These are phyloP conservation scores for Atractosteus spatula DNA, from an alignment of 2,113 vertebrate genomes.

Conservation along the genomic window DNA sequence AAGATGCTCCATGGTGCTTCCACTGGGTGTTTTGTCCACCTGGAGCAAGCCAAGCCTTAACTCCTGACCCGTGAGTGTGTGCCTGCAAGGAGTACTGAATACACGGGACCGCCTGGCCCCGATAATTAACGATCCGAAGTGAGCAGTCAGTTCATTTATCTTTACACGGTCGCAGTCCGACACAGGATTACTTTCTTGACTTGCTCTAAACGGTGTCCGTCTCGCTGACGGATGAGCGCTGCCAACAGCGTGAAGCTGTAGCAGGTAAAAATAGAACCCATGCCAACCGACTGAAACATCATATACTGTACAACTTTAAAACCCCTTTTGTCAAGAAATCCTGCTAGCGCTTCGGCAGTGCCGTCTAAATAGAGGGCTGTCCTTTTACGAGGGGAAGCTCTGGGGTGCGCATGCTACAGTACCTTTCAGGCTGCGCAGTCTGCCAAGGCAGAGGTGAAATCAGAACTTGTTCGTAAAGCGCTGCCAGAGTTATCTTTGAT, in stretches of 20 bases:
- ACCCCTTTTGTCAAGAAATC: not conserved
- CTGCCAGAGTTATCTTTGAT: slow-evolving; percentile 8
- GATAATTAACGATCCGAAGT: slow-evolving; percentile 38
- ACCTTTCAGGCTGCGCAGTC: not conserved
- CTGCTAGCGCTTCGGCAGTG: not conserved
- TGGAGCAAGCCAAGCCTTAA: too few species aligned
- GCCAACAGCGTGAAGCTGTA: slow-evolving; percentile 43
- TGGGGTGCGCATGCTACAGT: not conserved
- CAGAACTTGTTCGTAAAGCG: not conserved
- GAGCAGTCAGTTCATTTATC: slow-evolving; percentile 38
- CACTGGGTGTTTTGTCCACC: too few species aligned
- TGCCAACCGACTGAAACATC: not conserved
- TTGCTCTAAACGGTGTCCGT: slow-evolving; percentile 27
- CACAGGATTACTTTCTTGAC: slow-evolving; percentile 23
- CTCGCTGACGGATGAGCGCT: slow-evolving; percentile 47
- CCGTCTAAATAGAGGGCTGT: not conserved
- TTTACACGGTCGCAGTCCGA: slow-evolving; percentile 30
- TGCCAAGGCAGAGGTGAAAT: not conserved
- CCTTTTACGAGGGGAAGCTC: not conserved
- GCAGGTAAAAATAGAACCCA: slow-evolving; percentile 22
- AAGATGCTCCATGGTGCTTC: not conserved
- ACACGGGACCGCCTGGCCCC: not conserved
- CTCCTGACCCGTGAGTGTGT: not conserved
- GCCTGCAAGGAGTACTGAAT: not conserved
- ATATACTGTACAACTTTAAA: too few species aligned